A percentile compares a stretch with the other conserved stretches of the same genome.
Conservation (phyloP, 2,888 invertebrate species). For the Dendrolimus pini region DNA sequence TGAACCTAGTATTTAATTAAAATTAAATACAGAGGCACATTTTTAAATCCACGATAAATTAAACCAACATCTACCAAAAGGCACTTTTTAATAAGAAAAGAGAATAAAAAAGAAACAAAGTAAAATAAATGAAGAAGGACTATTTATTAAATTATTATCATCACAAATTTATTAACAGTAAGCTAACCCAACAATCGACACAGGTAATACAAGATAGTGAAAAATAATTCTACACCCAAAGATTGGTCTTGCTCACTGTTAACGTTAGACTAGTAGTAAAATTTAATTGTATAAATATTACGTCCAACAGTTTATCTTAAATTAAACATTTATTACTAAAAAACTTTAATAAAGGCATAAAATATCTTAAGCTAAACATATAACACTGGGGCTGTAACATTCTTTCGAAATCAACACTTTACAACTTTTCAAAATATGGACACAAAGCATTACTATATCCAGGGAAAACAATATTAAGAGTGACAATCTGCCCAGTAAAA, state of each 20-base stretch:
- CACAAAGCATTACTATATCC: neutral
- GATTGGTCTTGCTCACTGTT: neutral
- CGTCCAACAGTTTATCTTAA: neutral
- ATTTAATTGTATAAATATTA: neutral
- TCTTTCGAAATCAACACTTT: neutral
- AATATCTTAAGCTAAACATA: neutral
- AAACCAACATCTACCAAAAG: constrained; percentile 1
- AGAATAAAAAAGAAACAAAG: constrained; percentile 14
- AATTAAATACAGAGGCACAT: constrained; percentile 16
- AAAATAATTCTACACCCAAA: too few species aligned
- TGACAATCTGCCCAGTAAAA: too few species aligned
- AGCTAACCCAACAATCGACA: too few species aligned
- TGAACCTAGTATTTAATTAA: constrained; percentile 6
- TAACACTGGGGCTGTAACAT: neutral
- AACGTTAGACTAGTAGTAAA: neutral
- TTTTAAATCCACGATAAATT: neutral
- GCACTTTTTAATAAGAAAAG: constrained; percentile 5
- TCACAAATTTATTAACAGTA: too few species aligned
- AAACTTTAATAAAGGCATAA: neutral
- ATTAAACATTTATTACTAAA: neutral
- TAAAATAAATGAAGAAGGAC: constrained; percentile 20
- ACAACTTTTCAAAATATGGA: neutral
- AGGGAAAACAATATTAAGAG: too few species aligned
- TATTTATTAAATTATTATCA: constrained; percentile 11
- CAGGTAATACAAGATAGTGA: too few species aligned